A percentile compares a stretch with the other conserved stretches of the same genome.
These are phyloP conservation scores for Thymelicus lineola DNA, from an alignment of 2,888 invertebrate species.

Conservation along the genomic window DNA sequence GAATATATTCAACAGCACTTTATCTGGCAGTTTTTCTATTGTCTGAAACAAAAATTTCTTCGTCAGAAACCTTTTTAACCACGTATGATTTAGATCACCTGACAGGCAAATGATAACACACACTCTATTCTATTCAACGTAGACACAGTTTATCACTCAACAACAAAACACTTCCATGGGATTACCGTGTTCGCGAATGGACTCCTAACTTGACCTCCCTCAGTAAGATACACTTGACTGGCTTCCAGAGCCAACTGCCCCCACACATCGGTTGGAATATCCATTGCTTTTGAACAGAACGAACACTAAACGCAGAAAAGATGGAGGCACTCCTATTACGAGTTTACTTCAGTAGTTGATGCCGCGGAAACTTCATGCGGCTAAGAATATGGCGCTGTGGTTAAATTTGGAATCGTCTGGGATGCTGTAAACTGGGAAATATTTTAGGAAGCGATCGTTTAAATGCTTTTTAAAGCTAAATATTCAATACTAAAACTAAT, in stretches of 20 bases:
- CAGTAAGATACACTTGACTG: conserved; percentile 93
- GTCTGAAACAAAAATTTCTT: conserved; percentile 87
- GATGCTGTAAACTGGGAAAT: conserved; percentile 58
- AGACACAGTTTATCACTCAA: not conserved
- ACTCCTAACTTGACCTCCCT: conserved; percentile 91
- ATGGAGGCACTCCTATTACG: conserved; percentile 49
- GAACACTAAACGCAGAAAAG: conserved; percentile 54
- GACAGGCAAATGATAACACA: not conserved
- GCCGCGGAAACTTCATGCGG: conserved; percentile 64
- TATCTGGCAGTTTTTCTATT: conserved; percentile 98
- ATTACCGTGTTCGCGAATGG: conserved; percentile 94
- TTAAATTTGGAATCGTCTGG: conserved; percentile 83
- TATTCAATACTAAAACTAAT: conserved; percentile 3
- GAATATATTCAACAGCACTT: conserved; percentile 97
- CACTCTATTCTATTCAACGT: conserved; percentile 1
- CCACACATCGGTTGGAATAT: conserved; percentile 93
- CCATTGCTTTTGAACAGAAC: conserved; percentile 77
- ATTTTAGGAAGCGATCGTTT: conserved; percentile 58
- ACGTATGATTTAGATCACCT: too few relatives aligned
- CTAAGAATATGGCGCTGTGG: conserved; percentile 70
- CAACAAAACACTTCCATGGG: conserved; percentile 8
- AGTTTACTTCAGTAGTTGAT: conserved; percentile 58
- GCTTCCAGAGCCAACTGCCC: conserved; percentile 95
- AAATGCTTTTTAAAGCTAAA: conserved; percentile 38
- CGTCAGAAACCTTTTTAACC: conserved; percentile 15